Percentiles rank a stretch among this genome's conserved stretches.
phyloP scores from a whole-genome alignment of 2,888 invertebrate species.

The Calephelis perditalis region DNA sequence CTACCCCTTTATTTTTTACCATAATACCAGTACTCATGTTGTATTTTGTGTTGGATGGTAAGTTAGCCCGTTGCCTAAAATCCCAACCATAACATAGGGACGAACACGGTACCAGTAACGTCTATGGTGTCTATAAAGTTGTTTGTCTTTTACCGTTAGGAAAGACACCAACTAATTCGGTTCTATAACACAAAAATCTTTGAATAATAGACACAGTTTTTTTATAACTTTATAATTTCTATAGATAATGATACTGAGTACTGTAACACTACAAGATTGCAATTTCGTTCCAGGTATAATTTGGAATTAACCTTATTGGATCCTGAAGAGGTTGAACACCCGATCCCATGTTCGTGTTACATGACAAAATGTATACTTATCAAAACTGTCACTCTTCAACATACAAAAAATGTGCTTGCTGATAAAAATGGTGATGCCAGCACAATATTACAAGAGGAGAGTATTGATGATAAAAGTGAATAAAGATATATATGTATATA shows the following conservation, averaged over 20 bases:
- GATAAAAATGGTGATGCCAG: conserved; percentile 20
- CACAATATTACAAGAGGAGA: conserved; percentile 41
- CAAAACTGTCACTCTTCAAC: conserved; percentile 77
- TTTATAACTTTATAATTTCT: too few species aligned
- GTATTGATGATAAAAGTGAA: conserved; percentile 39
- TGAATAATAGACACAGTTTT: too few species aligned
- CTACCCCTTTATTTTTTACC: too few species aligned
- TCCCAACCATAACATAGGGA: too few species aligned
- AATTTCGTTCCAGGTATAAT: conserved; percentile 74
- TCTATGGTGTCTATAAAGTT: too few species aligned
- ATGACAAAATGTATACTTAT: conserved; percentile 88
- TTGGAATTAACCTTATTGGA: conserved; percentile 84
- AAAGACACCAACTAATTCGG: background rate
- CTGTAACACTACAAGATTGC: too few species aligned
- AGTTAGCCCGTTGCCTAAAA: too few species aligned
- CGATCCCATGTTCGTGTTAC: conserved; percentile 86
- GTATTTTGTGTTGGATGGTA: too few species aligned
- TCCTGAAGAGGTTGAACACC: conserved; percentile 83
- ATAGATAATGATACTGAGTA: too few species aligned
- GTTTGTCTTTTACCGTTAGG: background rate
- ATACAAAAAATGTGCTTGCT: conserved; percentile 40
- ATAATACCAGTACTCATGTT: too few species aligned
- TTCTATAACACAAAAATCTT: background rate
- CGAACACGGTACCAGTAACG: too few species aligned
- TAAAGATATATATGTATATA: conserved; percentile 17